A percentile compares a stretch with the other conserved stretches of the same genome.
These are phyloP conservation scores for Stomatorhinus ivindoensis DNA, from an alignment of 2,113 vertebrate genomes.

Conservation along the genomic window DNA sequence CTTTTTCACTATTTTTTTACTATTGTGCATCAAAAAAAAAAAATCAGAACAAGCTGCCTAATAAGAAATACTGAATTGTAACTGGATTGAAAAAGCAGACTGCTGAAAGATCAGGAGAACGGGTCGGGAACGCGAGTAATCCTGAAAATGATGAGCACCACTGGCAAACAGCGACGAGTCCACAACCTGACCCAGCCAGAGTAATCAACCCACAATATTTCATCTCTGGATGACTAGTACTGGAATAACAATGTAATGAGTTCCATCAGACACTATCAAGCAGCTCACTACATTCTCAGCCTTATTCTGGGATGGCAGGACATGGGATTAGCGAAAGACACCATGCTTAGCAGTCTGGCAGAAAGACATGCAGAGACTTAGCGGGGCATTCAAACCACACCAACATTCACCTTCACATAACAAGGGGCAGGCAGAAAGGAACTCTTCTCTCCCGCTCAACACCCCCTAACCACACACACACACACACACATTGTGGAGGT, in stretches of 20 bases:
- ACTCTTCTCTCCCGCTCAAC: too few relatives aligned
- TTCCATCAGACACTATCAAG: neutral
- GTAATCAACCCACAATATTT: neutral
- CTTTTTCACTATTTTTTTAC: neutral
- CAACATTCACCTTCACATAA: neutral
- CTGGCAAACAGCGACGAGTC: neutral
- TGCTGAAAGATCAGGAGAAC: neutral
- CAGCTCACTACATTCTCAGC: neutral
- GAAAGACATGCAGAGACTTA: neutral
- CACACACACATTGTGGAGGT: too few relatives aligned
- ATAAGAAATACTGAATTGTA: neutral
- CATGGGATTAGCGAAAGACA: neutral
- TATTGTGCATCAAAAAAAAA: neutral
- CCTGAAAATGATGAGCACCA: neutral
- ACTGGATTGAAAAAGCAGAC: neutral
- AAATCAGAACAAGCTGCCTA: neutral
- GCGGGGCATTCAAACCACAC: neutral
- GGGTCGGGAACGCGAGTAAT: neutral
- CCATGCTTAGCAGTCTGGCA: neutral
- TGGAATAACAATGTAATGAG: neutral
- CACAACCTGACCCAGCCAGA: neutral
- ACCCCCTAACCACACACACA: neutral
- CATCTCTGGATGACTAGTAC: neutral
- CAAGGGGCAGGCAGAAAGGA: neutral
- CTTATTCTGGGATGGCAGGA: neutral